Evolutionary conservation across 2,888 invertebrate genomes (phyloP), one percentile per base, ranked within the genome.

Genomic region (Aporophyla nigra): DNA sequence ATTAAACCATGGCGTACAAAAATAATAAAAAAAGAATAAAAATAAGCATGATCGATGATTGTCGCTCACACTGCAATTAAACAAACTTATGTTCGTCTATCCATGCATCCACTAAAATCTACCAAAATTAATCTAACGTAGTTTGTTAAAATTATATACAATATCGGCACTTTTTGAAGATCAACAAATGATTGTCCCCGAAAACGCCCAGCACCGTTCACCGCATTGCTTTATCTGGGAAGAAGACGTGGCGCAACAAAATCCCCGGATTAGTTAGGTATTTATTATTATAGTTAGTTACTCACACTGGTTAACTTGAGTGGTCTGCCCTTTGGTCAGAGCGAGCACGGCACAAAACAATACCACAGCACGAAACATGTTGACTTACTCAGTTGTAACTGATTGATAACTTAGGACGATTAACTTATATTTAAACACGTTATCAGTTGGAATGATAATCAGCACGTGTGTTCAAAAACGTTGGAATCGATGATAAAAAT

Each of bases 251-350:
- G 33, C 27, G 27, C 4, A 19, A 1, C 27, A 9, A 58, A 27
- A 7, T 16, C 24, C 7, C 24, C 24, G 16, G 54, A 54, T 58
- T 58, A 58, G 19, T 27, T 9, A 19, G 6, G 16, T 27, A 27
- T 33, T 59, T 33, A 33, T 33, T n/a, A 33, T 24, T 14, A 53
- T 21, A 65, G 16, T 56, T 19, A 54, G 12, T 56, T 68, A 87
- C 84, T 89, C 40, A 89, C 90, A 90, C 58, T 27, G 73, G 46
- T n/a, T 76, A 6, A 90, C 87, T 46, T 46, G 53, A 9, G 89
- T 89, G n/a, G 65, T 75, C 53, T 85, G 43, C 12, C 84, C 82
- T 40, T 76, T 76, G 12, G 67, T 81, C 0, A 86, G 54, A 24
- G 81, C 75, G 10, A 86, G 19, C 12, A 85, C 43, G 9, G 76